These are phyloP conservation scores for Galbula dea DNA, from an alignment of 2,113 vertebrate genomes.

Conservation along the genomic window DNA sequence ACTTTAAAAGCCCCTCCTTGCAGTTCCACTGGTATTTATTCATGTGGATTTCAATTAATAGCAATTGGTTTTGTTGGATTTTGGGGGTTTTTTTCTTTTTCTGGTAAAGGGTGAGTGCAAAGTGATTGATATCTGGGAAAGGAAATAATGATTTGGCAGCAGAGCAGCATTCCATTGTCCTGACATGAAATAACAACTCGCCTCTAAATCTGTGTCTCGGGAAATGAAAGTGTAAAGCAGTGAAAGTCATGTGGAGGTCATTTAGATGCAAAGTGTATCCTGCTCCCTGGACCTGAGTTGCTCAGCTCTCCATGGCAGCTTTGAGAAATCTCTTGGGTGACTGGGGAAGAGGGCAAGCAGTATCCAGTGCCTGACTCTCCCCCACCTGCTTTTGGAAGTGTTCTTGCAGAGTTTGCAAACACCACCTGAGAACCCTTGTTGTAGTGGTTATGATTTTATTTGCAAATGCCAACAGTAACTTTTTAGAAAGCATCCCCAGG, in stretches of 20 bases:
- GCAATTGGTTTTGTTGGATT: not conserved
- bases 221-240: slow-evolving; percentile 54
- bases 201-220: slow-evolving; percentile 31
- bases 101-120: slow-evolving; percentile 9
- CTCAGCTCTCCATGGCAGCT: not conserved
- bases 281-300: not conserved
- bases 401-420: not conserved
- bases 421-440: not conserved
- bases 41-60: not conserved
- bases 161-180: slow-evolving; percentile 35
- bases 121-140: slow-evolving; percentile 56
- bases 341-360: rapidly evolving
- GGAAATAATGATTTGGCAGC: slow-evolving; percentile 49
- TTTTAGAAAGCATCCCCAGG: not conserved
- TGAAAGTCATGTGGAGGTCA: slow-evolving; percentile 56
- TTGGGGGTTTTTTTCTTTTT: not conserved
- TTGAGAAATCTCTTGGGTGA: not conserved
- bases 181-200: slow-evolving; percentile 46
- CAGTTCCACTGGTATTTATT: not conserved
- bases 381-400: not conserved
- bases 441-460: not conserved
- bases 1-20: not conserved
- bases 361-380: not conserved
- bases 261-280: not conserved
- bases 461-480: not conserved